Evolutionary conservation across 1,140 invertebrate species (phyloP).

Genomic region (Xylocopa sonorina): DNA sequence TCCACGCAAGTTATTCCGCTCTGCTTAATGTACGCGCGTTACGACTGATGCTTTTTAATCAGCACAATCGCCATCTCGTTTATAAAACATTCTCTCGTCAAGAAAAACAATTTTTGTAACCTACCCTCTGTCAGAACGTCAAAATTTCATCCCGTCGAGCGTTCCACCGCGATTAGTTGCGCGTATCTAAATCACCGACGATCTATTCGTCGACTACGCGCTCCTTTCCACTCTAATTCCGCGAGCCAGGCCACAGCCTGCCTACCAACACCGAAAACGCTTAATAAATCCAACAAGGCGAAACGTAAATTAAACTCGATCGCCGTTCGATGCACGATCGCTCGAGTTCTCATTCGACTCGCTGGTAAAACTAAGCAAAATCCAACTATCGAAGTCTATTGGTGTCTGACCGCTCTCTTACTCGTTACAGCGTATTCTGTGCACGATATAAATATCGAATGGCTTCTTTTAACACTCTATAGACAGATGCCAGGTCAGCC

Average conservation of each 20-base stretch:
- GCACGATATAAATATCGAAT: no score
- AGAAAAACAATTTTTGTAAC: background rate
- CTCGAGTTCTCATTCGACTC: background rate
- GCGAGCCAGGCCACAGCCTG: no score
- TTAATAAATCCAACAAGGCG: slow-evolving; percentile 5
- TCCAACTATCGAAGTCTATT: no score
- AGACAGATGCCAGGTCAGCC: no score
- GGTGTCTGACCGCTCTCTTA: no score
- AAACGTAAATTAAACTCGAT: slow-evolving; percentile 1
- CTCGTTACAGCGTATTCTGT: no score
- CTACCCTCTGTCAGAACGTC: background rate
- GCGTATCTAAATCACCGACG: background rate
- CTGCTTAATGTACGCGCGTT: background rate
- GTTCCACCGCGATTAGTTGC: background rate
- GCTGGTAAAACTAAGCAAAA: background rate
- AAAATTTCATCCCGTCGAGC: background rate
- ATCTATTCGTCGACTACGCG: background rate
- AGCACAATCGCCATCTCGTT: no score
- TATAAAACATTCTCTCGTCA: no score
- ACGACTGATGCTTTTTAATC: no score
- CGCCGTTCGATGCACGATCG: background rate
- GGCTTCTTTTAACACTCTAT: no score
- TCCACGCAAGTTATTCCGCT: background rate
- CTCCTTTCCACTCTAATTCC: slow-evolving; percentile 3
- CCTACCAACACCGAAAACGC: background rate